A percentile compares a stretch with the other conserved stretches of the same genome.
Conservation (phyloP, 2,888 invertebrate genomes). For the Thereva nobilitata region DNA sequence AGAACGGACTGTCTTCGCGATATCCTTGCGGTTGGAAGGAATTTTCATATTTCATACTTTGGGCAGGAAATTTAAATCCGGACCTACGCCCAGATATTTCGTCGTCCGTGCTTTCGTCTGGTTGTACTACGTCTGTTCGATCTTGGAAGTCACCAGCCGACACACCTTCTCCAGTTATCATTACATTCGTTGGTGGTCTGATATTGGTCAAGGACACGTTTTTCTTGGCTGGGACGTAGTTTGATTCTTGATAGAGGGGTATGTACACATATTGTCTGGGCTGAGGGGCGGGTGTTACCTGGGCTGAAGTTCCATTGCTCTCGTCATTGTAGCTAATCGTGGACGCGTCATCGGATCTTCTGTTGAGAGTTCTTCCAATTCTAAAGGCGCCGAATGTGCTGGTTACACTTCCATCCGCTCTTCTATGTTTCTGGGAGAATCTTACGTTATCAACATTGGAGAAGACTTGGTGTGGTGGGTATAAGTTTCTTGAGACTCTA, state of each 20-base stretch:
- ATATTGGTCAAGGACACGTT: constrained; percentile 50
- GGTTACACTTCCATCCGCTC: constrained; percentile 52
- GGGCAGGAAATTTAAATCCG: constrained; percentile 57
- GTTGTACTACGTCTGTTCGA: constrained; percentile 49
- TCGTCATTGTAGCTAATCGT: constrained; percentile 23
- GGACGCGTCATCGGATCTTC: constrained; percentile 38
- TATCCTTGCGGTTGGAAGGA: constrained; percentile 57
- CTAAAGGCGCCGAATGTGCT: constrained; percentile 56
- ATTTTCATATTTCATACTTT: constrained; percentile 53
- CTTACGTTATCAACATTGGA: constrained; percentile 54
- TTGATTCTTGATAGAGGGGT: constrained; percentile 48
- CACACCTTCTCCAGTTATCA: constrained; percentile 47
- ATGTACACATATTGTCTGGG: constrained; percentile 54
- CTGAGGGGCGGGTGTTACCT: constrained; percentile 35
- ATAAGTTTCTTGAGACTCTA: constrained; percentile 54
- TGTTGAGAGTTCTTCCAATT: constrained; percentile 41
- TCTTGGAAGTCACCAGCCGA: constrained; percentile 47
- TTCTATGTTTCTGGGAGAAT: constrained; percentile 51
- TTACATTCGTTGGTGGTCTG: constrained; percentile 50
- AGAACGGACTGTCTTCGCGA: constrained; percentile 56
- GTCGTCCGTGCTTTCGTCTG: constrained; percentile 9
- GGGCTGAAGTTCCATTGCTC: constrained; percentile 15
- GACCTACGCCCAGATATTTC: constrained; percentile 52
- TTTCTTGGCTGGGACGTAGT: constrained; percentile 41
- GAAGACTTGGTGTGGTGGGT: constrained; percentile 55